Percentiles rank a stretch among this genome's conserved stretches.
These are phyloP conservation scores for Acanthopagrus latus DNA, from an alignment of 2,797 vertebrate genomes.

Conservation along the genomic window DNA sequence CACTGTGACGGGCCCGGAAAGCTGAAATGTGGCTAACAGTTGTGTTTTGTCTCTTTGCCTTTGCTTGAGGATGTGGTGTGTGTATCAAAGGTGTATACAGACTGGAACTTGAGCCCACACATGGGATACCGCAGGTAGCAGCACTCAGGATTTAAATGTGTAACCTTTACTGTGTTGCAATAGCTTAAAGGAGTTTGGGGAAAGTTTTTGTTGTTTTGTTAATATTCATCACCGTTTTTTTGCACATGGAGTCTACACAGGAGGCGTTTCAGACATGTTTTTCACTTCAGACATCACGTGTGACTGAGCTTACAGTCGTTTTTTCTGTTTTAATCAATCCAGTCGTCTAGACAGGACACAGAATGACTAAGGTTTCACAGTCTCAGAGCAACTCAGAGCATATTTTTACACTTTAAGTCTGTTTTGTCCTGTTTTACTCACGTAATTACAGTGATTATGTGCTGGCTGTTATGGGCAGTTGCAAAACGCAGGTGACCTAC, in stretches of 20 bases:
- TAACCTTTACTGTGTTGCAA: background rate
- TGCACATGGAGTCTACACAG: too few relatives aligned
- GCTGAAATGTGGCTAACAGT: conserved; percentile 48
- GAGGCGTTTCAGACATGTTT: background rate
- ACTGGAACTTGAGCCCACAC: conserved; percentile 39
- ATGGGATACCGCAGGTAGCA: conserved; percentile 23
- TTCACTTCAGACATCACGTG: background rate
- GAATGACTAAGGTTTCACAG: too few relatives aligned
- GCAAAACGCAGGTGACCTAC: background rate
- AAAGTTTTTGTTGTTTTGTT: background rate
- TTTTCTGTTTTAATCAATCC: background rate
- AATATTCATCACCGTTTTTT: too few relatives aligned
- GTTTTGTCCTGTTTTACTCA: background rate
- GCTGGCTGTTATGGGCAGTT: background rate
- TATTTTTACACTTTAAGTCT: background rate
- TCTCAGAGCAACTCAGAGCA: too few relatives aligned
- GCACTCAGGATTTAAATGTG: conserved; percentile 6
- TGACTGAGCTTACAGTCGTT: background rate
- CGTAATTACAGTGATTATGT: background rate
- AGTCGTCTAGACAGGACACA: too few relatives aligned
- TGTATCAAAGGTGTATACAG: conserved; percentile 44
- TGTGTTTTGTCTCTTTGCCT: conserved; percentile 57
- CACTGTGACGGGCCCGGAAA: conserved; percentile 22
- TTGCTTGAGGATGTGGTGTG: conserved; percentile 40
- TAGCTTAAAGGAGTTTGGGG: conserved; percentile 2